These are phyloP conservation scores for Agrypnus murinus DNA, from an alignment of 2,888 invertebrate genomes.

Conservation along the genomic window DNA sequence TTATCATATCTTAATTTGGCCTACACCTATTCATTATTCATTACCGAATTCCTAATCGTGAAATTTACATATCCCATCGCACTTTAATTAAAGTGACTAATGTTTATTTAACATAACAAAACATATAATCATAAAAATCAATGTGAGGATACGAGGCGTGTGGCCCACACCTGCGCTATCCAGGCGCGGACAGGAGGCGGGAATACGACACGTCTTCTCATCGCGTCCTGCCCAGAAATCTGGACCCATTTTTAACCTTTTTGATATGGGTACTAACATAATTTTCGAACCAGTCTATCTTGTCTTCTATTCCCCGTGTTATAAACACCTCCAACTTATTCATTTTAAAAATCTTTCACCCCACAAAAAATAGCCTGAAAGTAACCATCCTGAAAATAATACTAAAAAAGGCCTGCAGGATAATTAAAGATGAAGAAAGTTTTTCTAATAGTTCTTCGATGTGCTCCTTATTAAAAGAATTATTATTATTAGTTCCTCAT, in stretches of 20 bases:
- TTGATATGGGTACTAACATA: conserved; percentile 44
- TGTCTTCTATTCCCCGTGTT: too few relatives aligned
- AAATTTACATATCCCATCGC: conserved; percentile 68
- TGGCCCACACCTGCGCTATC: conserved; percentile 66
- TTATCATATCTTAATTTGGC: conserved; percentile 67
- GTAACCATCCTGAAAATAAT: too few relatives aligned
- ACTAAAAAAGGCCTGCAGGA: too few relatives aligned
- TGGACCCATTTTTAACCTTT: conserved; percentile 43
- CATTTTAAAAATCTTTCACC: too few relatives aligned
- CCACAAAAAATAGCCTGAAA: too few relatives aligned
- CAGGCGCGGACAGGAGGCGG: conserved; percentile 60
- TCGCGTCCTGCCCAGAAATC: conserved; percentile 46
- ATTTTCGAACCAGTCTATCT: conserved; percentile 9
- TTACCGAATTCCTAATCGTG: conserved; percentile 60
- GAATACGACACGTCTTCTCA: conserved; percentile 51
- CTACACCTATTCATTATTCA: conserved; percentile 65
- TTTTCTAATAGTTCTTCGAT: too few relatives aligned
- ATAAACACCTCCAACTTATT: too few relatives aligned
- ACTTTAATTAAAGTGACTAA: conserved; percentile 70
- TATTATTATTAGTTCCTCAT: too few relatives aligned
- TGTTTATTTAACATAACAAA: conserved; percentile 71
- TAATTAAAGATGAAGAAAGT: too few relatives aligned
- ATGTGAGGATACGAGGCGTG: conserved; percentile 64
- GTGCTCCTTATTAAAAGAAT: too few relatives aligned
- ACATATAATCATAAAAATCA: conserved; percentile 69